Conservation (phyloP, 2,797 vertebrate genomes). For the Rhinichthys osculus region DNA sequence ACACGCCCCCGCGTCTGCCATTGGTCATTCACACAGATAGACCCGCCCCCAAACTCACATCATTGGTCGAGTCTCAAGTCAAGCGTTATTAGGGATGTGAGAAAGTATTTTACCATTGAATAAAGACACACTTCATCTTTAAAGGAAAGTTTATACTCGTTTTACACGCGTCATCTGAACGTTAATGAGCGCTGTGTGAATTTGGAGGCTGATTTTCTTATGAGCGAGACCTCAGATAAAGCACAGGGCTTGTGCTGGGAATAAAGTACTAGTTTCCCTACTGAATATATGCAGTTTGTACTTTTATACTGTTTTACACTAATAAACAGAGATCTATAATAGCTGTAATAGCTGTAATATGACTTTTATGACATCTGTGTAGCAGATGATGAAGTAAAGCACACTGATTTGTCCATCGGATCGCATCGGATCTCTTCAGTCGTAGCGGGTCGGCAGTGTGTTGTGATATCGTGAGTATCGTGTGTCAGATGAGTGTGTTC, state of each 20-base stretch:
- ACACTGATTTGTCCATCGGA: not conserved
- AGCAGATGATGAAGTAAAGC: not conserved
- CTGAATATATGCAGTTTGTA: not conserved
- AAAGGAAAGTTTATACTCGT: not conserved
- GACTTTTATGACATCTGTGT: not conserved
- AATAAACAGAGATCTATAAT: not conserved
- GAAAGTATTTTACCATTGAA: too few relatives aligned
- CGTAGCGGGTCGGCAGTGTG: not conserved
- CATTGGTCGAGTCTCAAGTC: not conserved
- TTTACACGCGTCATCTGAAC: not conserved
- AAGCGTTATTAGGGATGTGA: too few relatives aligned
- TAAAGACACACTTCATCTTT: not conserved
- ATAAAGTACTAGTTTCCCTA: not conserved
- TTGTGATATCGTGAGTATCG: slow-evolving; percentile 22
- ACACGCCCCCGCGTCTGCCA: not conserved
- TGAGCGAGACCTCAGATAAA: too few relatives aligned
- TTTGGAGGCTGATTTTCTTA: not conserved
- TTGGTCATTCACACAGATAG: not conserved
- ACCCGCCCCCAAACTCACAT: not conserved
- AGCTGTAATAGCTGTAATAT: not conserved
- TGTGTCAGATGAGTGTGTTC: slow-evolving; percentile 39
- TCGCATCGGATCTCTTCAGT: not conserved
- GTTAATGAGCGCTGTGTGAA: not conserved
- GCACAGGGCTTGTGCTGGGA: not conserved
- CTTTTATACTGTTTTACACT: not conserved